These are phyloP conservation scores for Microtus ochrogaster DNA, from an alignment of 2,113 vertebrate species.

Conservation along the genomic window DNA sequence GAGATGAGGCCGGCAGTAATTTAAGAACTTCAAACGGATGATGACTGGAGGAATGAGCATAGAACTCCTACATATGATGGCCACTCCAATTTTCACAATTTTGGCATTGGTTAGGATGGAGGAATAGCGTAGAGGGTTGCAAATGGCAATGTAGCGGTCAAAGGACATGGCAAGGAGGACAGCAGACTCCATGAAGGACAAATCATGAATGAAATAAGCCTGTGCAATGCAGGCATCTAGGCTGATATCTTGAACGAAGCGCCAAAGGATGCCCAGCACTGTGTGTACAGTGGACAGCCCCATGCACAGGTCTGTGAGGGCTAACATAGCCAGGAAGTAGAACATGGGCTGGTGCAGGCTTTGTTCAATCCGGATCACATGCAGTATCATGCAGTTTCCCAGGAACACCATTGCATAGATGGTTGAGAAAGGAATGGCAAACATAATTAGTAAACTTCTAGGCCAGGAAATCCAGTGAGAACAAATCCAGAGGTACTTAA, in stretches of 20 bases:
- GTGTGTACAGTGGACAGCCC: constrained; percentile 54
- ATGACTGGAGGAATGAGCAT: constrained; percentile 26
- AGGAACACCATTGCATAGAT: constrained; percentile 52
- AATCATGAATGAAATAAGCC: constrained; percentile 64
- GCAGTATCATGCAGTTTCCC: constrained; percentile 74
- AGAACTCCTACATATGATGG: constrained; percentile 53
- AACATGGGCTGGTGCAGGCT: constrained; percentile 79
- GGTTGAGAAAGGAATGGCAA: constrained; percentile 74
- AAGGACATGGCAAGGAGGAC: constrained; percentile 66
- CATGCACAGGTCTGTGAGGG: constrained; percentile 65
- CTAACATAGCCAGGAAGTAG: constrained; percentile 74
- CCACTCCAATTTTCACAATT: constrained; percentile 20
- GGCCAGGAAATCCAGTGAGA: constrained; percentile 71
- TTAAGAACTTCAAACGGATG: constrained; percentile 70
- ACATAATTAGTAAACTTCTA: constrained; percentile 71
- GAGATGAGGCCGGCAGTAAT: constrained; percentile 66
- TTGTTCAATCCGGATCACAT: constrained; percentile 58
- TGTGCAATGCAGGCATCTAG: constrained; percentile 65
- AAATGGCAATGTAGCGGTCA: constrained; percentile 65
- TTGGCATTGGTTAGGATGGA: constrained; percentile 58
- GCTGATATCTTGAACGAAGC: background rate
- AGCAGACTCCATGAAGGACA: constrained; percentile 63
- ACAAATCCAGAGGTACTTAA: constrained; percentile 12
- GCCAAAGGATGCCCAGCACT: constrained; percentile 30
- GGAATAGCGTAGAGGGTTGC: constrained; percentile 63